phyloP scores from a whole-genome alignment of 2,888 invertebrate species.

The Meghimatium bilineatum region DNA sequence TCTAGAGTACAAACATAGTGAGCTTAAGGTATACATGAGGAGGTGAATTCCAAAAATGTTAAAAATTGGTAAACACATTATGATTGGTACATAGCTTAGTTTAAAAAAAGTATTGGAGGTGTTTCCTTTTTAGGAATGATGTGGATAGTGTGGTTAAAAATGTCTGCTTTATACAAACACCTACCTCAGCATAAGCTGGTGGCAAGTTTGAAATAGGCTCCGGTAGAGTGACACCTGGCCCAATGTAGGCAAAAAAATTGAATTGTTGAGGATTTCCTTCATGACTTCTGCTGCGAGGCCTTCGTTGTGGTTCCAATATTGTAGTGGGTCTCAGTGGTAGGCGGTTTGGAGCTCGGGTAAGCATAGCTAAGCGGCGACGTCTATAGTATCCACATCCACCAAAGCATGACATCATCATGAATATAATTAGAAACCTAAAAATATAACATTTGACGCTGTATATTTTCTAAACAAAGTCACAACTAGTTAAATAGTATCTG shows the following conservation, averaged over 20 bases:
- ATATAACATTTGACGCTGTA: neutral
- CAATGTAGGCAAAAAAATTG: slow-evolving; percentile 52
- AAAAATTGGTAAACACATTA: too few species aligned
- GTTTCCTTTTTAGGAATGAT: too few species aligned
- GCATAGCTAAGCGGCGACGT: slow-evolving; percentile 61
- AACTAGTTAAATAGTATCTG: neutral
- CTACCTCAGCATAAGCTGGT: slow-evolving; percentile 65
- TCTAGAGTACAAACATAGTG: too few species aligned
- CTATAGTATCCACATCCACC: slow-evolving; percentile 75
- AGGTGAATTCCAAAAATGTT: too few species aligned
- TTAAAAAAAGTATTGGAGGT: too few species aligned
- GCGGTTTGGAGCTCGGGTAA: slow-evolving; percentile 50
- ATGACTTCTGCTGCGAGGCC: slow-evolving; percentile 47
- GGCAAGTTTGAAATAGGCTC: slow-evolving; percentile 54
- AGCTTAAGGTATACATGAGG: too few species aligned
- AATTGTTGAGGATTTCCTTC: slow-evolving; percentile 33
- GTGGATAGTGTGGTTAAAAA: too few species aligned
- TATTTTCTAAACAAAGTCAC: neutral
- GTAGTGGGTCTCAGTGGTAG: slow-evolving; percentile 40
- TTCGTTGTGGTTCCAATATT: slow-evolving; percentile 40
- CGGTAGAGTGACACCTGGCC: slow-evolving; percentile 42
- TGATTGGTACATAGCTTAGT: too few species aligned
- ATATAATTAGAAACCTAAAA: slow-evolving; percentile 68
- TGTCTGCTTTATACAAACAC: neutral
- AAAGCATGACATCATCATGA: slow-evolving; percentile 73